Evolutionary conservation across 2,113 vertebrate genomes (phyloP).

Genomic region (Euleptes europaea): DNA sequence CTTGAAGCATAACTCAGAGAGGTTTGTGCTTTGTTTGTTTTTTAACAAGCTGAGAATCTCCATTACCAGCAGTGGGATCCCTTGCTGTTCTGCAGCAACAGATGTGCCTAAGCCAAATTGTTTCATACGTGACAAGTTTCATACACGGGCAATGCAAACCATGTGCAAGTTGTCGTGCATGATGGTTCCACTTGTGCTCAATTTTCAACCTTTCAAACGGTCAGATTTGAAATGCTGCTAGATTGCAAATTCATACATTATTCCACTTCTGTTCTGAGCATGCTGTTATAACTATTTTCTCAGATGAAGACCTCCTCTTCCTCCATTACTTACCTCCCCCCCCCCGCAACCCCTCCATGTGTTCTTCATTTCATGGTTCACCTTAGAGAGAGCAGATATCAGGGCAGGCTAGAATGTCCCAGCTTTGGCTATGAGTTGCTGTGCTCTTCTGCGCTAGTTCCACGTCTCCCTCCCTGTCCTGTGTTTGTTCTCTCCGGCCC

Average conservation of each 20-base stretch:
- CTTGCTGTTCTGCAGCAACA: not conserved
- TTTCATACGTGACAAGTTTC: not conserved
- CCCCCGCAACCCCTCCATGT: not conserved
- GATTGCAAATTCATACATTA: not conserved
- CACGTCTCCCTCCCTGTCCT: conserved; percentile 13
- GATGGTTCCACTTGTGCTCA: not conserved
- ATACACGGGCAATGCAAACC: not conserved
- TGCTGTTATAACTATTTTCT: not conserved
- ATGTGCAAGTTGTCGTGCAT: not conserved
- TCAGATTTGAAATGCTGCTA: not conserved
- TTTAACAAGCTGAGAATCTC: not conserved
- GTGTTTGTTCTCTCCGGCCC: conserved; percentile 57
- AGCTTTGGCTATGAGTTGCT: not conserved
- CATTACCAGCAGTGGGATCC: not conserved
- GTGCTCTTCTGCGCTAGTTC: not conserved
- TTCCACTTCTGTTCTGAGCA: not conserved
- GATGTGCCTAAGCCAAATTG: not conserved
- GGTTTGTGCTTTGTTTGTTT: not conserved
- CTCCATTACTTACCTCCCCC: not conserved
- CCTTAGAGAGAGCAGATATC: not conserved
- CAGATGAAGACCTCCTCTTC: not conserved
- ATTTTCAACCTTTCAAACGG: not conserved
- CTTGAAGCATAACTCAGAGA: not conserved
- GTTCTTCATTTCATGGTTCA: not conserved
- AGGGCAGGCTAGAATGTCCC: not conserved